A percentile compares a stretch with the other conserved stretches of the same genome.
phyloP scores from a whole-genome alignment of 2,113 vertebrate genomes.

The Notothenia coriiceps region DNA sequence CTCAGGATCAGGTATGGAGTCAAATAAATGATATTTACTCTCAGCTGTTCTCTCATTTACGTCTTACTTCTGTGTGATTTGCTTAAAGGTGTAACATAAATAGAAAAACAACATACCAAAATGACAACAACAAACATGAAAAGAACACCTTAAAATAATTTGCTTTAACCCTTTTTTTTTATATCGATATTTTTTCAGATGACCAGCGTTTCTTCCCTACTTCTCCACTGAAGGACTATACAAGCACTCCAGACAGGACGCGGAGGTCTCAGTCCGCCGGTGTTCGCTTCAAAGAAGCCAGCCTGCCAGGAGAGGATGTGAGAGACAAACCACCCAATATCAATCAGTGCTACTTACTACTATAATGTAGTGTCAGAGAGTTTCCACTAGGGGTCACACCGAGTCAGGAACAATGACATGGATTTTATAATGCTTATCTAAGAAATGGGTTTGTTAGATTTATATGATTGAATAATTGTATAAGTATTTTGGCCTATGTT shows the following conservation, averaged over 20 bases:
- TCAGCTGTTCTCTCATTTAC: not conserved
- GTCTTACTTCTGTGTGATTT: not conserved
- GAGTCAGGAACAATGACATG: not conserved
- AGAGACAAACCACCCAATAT: not conserved
- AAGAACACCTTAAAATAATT: not conserved
- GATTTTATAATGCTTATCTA: not conserved
- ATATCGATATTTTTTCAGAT: conserved; percentile 76
- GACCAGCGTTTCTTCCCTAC: conserved; percentile 85
- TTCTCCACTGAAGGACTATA: conserved; percentile 89
- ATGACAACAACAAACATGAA: not conserved
- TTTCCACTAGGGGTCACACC: conserved; percentile 44
- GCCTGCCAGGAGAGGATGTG: conserved; percentile 83
- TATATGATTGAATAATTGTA: not conserved
- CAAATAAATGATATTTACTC: not conserved
- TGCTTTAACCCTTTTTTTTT: too few species aligned
- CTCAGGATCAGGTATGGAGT: conserved; percentile 82
- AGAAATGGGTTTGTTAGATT: not conserved
- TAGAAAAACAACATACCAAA: not conserved
- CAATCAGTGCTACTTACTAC: not conserved
- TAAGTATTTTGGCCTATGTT: not conserved
- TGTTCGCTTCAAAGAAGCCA: conserved; percentile 87
- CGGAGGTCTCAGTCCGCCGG: conserved; percentile 85
- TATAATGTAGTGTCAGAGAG: conserved; percentile 10
- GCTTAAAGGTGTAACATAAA: not conserved
- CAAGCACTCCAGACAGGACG: conserved; percentile 67